Evolutionary conservation across 2,888 invertebrate genomes (phyloP), one percentile per base, ranked within the genome.

Genomic region (Metacarcinus magister): DNA sequence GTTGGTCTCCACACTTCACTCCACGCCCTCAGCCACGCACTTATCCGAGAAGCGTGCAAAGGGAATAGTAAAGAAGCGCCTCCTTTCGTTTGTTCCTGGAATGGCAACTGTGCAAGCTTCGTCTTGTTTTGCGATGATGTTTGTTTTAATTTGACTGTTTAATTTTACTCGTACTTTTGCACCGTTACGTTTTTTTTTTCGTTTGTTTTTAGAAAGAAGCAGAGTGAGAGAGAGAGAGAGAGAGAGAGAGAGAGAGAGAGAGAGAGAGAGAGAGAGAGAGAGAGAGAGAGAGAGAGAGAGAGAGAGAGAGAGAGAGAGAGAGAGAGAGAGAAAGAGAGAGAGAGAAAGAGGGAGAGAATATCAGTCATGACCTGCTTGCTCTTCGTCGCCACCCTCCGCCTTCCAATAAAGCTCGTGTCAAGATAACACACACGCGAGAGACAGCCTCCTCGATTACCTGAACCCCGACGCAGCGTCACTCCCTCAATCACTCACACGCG

Each of bases 91-190:
- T 67, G 67, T 67, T 67, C 67, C 67, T 7, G n/a, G 67, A 67
- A 67, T n/a, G 23, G 67, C 67, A 67, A 67, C 19, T 67, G n/a
- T 67, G 67, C n/a, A n/a, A 67, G 67, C 67, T n/a, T 67, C 67
- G 67, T 67, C 67, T 67, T 67, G 67, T n/a, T 67, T 67, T 67
- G 67, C 67, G 67, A 67, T 67, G 67, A n/a, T 67, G 67, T 67
- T 67, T 23, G 67, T 67, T 67, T 67, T 67, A 67, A 67, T 67
- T 67, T 19, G 23, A 5, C 4, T 67, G 54, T 54, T 54, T 54
- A 13, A 19, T 54, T 13, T 54, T 54, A 54, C 54, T 67, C n/a
- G 23, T 67, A 23, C n/a, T n/a, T 67, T 67, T 67, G 7, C 4
- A n/a, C 19, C 4, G n/a, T n/a, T 67, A n/a, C 67, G n/a, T 5